These are phyloP conservation scores for Notarius quadriscutis DNA, from an alignment of 2,113 vertebrate species.

Conservation along the genomic window DNA sequence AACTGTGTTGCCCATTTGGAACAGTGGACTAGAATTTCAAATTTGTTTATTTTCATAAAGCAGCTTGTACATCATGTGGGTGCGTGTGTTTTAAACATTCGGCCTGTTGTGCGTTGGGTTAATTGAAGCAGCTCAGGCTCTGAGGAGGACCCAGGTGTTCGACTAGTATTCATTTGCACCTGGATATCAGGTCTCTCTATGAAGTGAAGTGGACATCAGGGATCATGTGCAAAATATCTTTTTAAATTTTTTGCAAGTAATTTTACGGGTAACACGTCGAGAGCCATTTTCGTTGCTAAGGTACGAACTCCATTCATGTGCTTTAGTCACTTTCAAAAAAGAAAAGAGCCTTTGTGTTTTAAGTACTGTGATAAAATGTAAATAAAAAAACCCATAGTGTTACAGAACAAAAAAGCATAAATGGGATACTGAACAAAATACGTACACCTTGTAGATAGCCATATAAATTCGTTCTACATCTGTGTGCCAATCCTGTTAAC, in stretches of 20 bases:
- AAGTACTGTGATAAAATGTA: not conserved
- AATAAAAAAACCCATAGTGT: not conserved
- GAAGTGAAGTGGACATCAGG: slow-evolving; percentile 5
- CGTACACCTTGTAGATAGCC: not conserved
- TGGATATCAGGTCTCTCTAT: not conserved
- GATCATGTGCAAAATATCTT: slow-evolving; percentile 15
- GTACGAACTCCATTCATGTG: not conserved
- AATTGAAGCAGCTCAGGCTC: slow-evolving; percentile 43
- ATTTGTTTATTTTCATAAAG: slow-evolving; percentile 44
- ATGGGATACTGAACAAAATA: not conserved
- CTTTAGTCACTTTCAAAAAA: not conserved
- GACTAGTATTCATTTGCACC: slow-evolving; percentile 34
- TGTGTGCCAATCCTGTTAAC: not conserved
- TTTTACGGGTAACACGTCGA: not conserved
- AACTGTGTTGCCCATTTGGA: slow-evolving; percentile 11
- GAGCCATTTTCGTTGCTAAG: not conserved
- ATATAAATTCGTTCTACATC: not conserved
- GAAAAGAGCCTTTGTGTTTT: not conserved
- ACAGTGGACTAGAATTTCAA: slow-evolving; percentile 38
- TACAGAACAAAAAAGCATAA: not conserved
- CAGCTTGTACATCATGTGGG: slow-evolving; percentile 23
- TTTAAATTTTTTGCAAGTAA: no score
- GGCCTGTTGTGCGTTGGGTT: slow-evolving; percentile 38
- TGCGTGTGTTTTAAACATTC: slow-evolving; percentile 30
- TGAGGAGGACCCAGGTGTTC: slow-evolving; percentile 47